These are phyloP conservation scores for Apteryx owenii DNA, from an alignment of 2,113 vertebrate species.

Conservation along the genomic window DNA sequence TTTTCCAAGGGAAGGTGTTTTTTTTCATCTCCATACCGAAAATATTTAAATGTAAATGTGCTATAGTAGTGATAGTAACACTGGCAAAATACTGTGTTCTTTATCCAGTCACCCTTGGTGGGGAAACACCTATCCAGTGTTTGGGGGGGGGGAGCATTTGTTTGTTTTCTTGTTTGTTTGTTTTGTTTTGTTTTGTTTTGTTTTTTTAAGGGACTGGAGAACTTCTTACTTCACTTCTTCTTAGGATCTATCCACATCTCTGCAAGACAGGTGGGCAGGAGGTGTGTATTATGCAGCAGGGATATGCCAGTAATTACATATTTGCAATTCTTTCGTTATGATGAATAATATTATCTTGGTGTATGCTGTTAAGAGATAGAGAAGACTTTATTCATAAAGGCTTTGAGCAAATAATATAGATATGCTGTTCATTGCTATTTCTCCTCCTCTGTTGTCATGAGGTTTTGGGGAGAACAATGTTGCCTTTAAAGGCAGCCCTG, in stretches of 20 bases:
- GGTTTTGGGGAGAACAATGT: neutral
- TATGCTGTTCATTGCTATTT: neutral
- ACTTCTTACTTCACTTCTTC: neutral
- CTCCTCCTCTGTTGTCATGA: neutral
- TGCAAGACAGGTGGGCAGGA: slow-evolving; percentile 49
- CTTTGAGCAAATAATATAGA: neutral
- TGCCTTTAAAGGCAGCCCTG: neutral
- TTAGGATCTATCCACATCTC: neutral
- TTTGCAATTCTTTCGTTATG: slow-evolving; percentile 59
- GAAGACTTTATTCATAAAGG: neutral
- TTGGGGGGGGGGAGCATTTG: too few relatives aligned
- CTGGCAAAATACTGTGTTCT: neutral
- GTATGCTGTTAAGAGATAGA: neutral
- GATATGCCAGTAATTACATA: slow-evolving; percentile 43
- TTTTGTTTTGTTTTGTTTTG: neutral
- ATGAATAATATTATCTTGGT: neutral
- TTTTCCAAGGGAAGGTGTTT: slow-evolving; percentile 35
- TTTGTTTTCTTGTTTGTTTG: too few relatives aligned
- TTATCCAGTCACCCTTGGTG: neutral
- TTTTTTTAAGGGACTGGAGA: neutral
- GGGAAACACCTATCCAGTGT: neutral
- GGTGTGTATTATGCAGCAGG: neutral
- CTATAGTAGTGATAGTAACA: neutral
- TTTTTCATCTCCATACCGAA: neutral
- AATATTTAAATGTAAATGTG: slow-evolving; percentile 14